These are phyloP conservation scores for Morelia viridis DNA, from an alignment of 2,797 vertebrate species.

Conservation along the genomic window DNA sequence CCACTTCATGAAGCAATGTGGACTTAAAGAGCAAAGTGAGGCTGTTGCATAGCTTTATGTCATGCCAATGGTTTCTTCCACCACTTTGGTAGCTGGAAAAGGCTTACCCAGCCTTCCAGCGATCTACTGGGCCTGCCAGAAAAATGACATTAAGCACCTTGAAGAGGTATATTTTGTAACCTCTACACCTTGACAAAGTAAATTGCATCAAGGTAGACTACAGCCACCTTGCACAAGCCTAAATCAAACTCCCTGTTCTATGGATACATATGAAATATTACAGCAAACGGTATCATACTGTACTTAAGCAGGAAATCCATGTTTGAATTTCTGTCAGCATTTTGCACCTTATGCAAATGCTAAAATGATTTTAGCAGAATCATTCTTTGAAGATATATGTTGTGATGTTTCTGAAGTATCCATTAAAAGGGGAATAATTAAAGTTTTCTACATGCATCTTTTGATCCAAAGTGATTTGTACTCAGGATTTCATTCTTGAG, in stretches of 20 bases:
- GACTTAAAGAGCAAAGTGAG: neutral
- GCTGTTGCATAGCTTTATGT: neutral
- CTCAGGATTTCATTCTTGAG: neutral
- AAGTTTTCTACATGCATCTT: neutral
- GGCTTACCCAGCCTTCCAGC: neutral
- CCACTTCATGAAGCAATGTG: neutral
- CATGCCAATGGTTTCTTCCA: neutral
- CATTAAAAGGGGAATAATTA: neutral
- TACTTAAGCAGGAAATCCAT: neutral
- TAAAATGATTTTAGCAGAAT: neutral
- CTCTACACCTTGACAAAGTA: neutral
- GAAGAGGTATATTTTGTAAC: neutral
- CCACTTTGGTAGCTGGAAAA: neutral
- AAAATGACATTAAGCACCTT: neutral
- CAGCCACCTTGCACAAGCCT: neutral
- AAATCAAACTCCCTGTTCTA: neutral
- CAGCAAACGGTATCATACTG: neutral
- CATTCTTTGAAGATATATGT: neutral
- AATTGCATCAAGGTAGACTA: neutral
- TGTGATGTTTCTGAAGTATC: neutral
- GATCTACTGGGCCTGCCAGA: neutral
- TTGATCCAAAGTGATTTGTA: neutral
- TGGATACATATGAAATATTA: neutral
- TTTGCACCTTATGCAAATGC: neutral
- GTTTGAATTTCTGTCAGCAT: neutral